Evolutionary conservation across 2,113 vertebrate genomes (phyloP).

Genomic region (Uropsilus gracilis): DNA sequence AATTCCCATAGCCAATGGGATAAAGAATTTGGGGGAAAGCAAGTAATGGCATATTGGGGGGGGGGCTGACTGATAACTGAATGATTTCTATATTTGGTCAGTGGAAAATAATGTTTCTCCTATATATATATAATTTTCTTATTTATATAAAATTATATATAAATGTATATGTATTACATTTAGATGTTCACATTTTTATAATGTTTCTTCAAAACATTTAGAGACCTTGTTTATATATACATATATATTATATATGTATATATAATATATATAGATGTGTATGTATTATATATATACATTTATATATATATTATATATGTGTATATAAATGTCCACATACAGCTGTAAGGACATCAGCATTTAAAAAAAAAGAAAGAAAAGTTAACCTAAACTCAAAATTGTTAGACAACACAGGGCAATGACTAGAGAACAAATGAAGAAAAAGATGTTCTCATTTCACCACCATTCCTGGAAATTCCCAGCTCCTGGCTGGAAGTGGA

Average conservation of each 20-base stretch:
- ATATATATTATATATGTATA: no score
- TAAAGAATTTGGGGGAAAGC: constrained; percentile 64
- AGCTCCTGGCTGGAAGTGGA: not conserved
- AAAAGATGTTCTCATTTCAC: not conserved
- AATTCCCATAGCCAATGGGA: constrained; percentile 75
- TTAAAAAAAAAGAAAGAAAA: not conserved
- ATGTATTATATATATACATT: no score
- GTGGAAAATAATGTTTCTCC: not conserved
- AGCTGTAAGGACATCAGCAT: constrained; percentile 50
- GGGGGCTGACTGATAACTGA: constrained; percentile 16
- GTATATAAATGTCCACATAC: no score
- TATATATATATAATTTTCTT: no score
- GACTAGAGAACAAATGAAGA: not conserved
- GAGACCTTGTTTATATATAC: no score
- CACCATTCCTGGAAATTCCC: not conserved
- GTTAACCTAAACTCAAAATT: not conserved
- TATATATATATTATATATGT: no score
- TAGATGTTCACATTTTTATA: no score
- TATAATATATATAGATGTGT: no score
- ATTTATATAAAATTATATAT: no score
- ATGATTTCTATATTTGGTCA: constrained; percentile 67
- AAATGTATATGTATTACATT: no score
- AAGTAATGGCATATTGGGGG: constrained; percentile 73
- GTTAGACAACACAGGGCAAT: not conserved
- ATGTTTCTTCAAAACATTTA: no score